phyloP scores from a whole-genome alignment of 1,140 invertebrate species.

The Saccostrea glomerata region DNA sequence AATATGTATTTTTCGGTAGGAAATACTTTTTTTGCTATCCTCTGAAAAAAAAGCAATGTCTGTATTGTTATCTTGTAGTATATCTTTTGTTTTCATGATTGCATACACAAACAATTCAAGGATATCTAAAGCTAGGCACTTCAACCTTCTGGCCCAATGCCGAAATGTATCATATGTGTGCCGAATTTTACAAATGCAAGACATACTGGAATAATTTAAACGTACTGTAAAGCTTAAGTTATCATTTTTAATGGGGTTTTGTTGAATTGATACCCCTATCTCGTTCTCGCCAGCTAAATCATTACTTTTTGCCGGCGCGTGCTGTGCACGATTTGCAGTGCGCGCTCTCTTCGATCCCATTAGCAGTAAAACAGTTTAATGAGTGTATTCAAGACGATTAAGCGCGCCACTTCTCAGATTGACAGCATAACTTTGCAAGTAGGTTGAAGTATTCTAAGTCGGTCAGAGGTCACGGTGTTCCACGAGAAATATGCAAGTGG shows the following conservation, averaged over 20 bases:
- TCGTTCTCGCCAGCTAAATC: background rate
- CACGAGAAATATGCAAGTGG: background rate
- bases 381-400: constrained; percentile 10
- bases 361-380: constrained; percentile 14
- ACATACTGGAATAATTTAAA: background rate
- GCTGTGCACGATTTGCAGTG: background rate
- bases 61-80: background rate
- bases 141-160: background rate
- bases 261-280: background rate
- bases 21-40: constrained; percentile 5
- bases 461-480: background rate
- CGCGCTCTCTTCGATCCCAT: constrained; percentile 15
- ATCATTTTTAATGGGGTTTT: background rate
- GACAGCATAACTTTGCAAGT: background rate
- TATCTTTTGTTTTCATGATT: background rate
- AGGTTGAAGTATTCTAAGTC: background rate
- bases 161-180: background rate
- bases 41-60: background rate
- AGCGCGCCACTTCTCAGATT: background rate
- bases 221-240: background rate
- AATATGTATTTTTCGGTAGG: background rate
- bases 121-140: background rate
- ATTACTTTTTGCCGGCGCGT: background rate
- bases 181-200: constrained; percentile 24
- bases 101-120: constrained; percentile 1